phyloP scores from a whole-genome alignment of 2,888 invertebrate genomes.

The Lepeophtheirus nordmannii region DNA sequence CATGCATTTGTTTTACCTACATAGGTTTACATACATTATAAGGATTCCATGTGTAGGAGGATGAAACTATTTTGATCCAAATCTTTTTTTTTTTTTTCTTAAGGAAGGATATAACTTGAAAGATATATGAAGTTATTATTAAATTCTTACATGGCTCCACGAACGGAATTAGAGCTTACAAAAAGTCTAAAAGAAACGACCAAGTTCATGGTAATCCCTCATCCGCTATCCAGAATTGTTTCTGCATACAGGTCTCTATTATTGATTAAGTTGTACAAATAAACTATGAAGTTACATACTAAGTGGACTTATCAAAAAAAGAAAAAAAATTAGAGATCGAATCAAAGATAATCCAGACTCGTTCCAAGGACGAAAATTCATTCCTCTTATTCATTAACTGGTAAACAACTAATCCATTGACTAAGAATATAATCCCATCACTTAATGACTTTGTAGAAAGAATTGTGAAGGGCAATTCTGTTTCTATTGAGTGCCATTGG shows the following conservation, averaged over 20 bases:
- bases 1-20: too few species aligned
- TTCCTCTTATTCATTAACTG: background rate
- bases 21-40: too few species aligned
- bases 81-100: too few species aligned
- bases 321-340: background rate
- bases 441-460: conserved; percentile 24
- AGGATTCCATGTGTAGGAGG: too few species aligned
- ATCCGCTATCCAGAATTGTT: conserved; percentile 19
- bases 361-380: background rate
- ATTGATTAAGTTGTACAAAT: background rate
- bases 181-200: background rate
- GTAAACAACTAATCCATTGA: background rate
- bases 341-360: background rate
- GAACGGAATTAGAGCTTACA: background rate
- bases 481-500: conserved; percentile 27
- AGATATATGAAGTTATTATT: background rate
- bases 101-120: too few species aligned
- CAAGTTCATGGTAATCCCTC: conserved; percentile 20
- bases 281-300: background rate
- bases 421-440: background rate
- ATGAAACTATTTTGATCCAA: too few species aligned
- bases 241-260: conserved; percentile 20
- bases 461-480: conserved; percentile 9
- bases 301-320: background rate
- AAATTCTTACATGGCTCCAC: background rate